phyloP scores from a whole-genome alignment of 2,113 vertebrate species.

The Gavialis gangeticus region DNA sequence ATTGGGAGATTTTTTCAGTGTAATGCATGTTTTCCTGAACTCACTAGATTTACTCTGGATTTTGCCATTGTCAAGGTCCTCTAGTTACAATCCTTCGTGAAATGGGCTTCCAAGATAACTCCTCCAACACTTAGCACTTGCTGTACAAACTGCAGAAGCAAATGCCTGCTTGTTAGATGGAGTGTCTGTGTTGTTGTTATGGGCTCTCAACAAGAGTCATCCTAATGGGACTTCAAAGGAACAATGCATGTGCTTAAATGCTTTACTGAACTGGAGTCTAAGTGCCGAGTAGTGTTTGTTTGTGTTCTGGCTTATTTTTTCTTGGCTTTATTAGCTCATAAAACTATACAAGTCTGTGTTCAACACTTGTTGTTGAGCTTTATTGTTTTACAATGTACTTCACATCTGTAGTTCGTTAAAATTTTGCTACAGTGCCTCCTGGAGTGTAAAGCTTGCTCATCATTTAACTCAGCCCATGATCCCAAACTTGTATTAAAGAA shows the following conservation, averaged over 20 bases:
- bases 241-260: not conserved
- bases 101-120: not conserved
- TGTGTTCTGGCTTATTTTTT: not conserved
- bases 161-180: not conserved
- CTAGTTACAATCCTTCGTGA: not conserved
- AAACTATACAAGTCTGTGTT: not conserved
- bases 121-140: not conserved
- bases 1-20: not conserved
- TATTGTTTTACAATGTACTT: not conserved
- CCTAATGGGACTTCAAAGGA: not conserved
- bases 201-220: accelerated
- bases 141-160: not conserved
- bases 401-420: not conserved
- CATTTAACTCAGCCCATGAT: not conserved
- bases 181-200: not conserved
- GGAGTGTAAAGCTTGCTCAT: not conserved
- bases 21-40: not conserved
- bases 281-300: not conserved
- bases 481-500: not conserved
- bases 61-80: not conserved
- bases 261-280: not conserved
- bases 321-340: not conserved
- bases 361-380: not conserved
- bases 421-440: not conserved
- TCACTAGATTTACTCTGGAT: not conserved